Base-by-base conservation (phyloP, 2,113 vertebrate genomes). In the Odocoileus hemionus region DNA sequence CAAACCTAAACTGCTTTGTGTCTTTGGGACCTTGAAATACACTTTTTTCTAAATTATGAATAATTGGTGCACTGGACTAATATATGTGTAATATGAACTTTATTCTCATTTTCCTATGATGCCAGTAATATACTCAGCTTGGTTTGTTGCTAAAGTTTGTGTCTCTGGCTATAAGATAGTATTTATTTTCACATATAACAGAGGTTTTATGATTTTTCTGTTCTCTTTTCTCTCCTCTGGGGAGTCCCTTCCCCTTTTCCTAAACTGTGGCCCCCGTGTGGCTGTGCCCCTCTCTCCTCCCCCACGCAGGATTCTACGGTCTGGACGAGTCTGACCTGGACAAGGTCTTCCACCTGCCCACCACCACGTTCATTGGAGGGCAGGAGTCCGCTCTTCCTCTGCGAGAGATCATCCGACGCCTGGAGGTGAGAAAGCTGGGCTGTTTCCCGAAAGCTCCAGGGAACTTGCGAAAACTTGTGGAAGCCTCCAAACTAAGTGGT, bases 321-420 rank as follows among this genome's bases (percentile, higher is more conserved):
- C 98, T 99, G 96, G 98, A 99, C 1, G 99, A 99, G 91, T 98
- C 99, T 0, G 99, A 99, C 97, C 98, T 99, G 30, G 99, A 99
- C 99, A 99, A 99, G 92, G 99, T 99, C 85, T 99, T 99, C 98
- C 99, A 99, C 57, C 98, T 99, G 92, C 99, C 99, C 92, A 99
- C 99, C 28, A 99, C 99, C 94, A 99, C 99, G 5, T 99, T 99
- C 98, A 99, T 99, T 13, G 99, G 99, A 2, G 99, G 99, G 60
- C 99, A 98, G 2, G 99, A 99, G 95, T 99, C 98, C 0, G 98
- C 99, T 19, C 98, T 99, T 92, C 99, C 99, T 0, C 99, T 99
- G 47, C 99, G 99, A 39, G 99, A 99, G 97, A 99, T 99, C 96
- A 99, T 99, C 93, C 99, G 98, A 1, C 99, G 99, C 33, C 99